phyloP scores from a whole-genome alignment of 2,113 vertebrate genomes.

The Zosterops japonicus region DNA sequence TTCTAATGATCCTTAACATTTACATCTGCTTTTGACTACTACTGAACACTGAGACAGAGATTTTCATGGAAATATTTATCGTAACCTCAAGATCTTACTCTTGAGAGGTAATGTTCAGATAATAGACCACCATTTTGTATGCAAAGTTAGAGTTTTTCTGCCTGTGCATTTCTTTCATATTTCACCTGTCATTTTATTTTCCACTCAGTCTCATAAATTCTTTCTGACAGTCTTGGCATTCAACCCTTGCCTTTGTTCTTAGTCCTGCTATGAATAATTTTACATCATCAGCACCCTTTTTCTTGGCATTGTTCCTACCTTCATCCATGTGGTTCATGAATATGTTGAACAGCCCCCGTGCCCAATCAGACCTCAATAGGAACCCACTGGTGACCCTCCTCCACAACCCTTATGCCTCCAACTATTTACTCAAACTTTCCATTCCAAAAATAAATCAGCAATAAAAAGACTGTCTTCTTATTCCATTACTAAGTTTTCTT shows the following conservation, averaged over 20 bases:
- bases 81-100: neutral
- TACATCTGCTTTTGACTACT: neutral
- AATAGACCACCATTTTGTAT: neutral
- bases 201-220: neutral
- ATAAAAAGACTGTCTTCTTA: neutral
- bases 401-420: neutral
- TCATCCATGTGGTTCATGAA: neutral
- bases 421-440: neutral
- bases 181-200: neutral
- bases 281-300: neutral
- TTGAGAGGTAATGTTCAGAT: neutral
- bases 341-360: neutral
- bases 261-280: neutral
- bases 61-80: slow-evolving; percentile 23
- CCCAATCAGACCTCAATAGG: fast-evolving
- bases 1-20: neutral
- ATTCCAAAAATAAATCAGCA: neutral
- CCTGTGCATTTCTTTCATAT: neutral
- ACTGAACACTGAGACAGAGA: neutral
- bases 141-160: neutral
- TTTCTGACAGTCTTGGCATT: neutral
- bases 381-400: neutral
- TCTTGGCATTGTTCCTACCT: neutral
- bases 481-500: neutral
- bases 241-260: neutral